Evolutionary conservation across 2,113 vertebrate genomes (phyloP).

Genomic region (Junco hyemalis): DNA sequence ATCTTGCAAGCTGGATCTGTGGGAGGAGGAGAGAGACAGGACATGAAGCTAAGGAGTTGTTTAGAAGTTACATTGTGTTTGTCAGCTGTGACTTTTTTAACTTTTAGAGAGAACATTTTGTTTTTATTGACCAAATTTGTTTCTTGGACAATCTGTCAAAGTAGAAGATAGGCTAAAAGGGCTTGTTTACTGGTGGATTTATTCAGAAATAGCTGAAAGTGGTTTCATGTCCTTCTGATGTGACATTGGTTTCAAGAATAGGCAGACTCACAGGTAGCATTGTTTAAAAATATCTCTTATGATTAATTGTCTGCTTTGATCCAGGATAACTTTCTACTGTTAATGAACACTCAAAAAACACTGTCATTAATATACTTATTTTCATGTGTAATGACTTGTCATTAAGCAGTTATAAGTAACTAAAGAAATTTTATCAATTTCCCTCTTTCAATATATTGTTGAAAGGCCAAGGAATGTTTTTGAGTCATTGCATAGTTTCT

Average conservation of each 20-base stretch:
- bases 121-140: constrained; percentile 4
- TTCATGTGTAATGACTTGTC: background rate
- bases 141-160: constrained; percentile 1
- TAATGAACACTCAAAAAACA: background rate
- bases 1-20: background rate
- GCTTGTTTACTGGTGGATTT: constrained; percentile 14
- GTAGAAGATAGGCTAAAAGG: background rate
- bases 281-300: background rate
- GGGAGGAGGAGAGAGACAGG: background rate
- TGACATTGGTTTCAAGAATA: background rate
- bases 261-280: background rate
- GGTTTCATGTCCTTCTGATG: background rate
- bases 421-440: background rate
- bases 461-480: background rate
- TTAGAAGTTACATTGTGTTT: background rate
- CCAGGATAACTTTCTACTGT: background rate
- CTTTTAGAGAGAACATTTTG: constrained; percentile 18
- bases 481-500: background rate
- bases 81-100: background rate
- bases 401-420: background rate
- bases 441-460: background rate
- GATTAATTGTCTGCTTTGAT: background rate
- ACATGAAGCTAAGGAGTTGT: background rate
- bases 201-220: background rate
- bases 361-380: background rate